Percentiles rank a stretch among this genome's conserved stretches.
Conservation (phyloP, 2,797 vertebrate genomes). For the Decapterus maruadsi region DNA sequence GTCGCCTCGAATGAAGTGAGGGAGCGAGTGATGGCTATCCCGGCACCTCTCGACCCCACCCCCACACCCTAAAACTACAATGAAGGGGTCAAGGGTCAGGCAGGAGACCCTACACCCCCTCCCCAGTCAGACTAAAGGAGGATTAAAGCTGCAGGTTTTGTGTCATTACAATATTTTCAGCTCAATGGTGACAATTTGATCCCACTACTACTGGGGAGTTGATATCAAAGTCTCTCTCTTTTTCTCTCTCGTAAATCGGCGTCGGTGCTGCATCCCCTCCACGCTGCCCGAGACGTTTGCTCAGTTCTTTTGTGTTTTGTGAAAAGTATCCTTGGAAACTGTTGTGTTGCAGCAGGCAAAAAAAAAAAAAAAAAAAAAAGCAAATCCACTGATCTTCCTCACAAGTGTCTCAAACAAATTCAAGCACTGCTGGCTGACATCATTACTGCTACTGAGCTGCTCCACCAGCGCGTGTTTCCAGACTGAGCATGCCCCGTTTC, state of each 20-base stretch:
- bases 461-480: constrained; percentile 22
- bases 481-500: constrained; percentile 55
- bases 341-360: constrained; percentile 57
- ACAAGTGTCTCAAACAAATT: constrained; percentile 59
- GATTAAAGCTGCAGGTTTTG: constrained; percentile 26
- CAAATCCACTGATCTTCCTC: constrained; percentile 60
- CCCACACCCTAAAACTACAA: constrained; percentile 23
- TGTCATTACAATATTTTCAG: constrained; percentile 40
- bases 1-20: constrained; percentile 22
- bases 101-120: constrained; percentile 21
- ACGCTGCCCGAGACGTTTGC: constrained; percentile 42
- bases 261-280: constrained; percentile 38
- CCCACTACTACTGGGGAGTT: constrained; percentile 48
- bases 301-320: constrained; percentile 54
- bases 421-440: constrained; percentile 51
- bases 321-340: constrained; percentile 80
- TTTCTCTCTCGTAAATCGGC: neutral
- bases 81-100: constrained; percentile 64
- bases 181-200: constrained; percentile 37
- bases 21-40: constrained; percentile 4
- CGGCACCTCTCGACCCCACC: constrained; percentile 1
- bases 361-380: neutral
- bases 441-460: constrained; percentile 46
- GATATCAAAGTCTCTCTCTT: constrained; percentile 56
- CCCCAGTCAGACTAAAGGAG: neutral